phyloP scores from a whole-genome alignment of 2,113 vertebrate genomes.

The Machaerirhynchus nigripectus region DNA sequence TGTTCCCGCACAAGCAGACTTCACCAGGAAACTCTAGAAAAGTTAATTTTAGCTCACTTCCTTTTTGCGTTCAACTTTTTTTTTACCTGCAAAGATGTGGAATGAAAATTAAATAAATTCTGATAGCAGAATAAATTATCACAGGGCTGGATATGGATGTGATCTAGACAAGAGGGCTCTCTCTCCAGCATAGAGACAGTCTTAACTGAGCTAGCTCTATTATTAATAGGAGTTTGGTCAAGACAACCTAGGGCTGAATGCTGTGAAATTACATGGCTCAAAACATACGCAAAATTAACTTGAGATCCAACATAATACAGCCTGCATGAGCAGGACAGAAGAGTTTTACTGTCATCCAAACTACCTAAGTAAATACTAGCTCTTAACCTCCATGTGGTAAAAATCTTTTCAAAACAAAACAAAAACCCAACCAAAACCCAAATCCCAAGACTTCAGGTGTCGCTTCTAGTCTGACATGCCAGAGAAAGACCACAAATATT shows the following conservation, averaged over 20 bases:
- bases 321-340: background rate
- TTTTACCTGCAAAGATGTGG: background rate
- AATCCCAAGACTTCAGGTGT: background rate
- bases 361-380: background rate
- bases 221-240: background rate
- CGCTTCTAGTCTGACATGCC: background rate
- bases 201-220: background rate
- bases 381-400: background rate
- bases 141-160: background rate
- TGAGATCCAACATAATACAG: background rate
- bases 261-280: background rate
- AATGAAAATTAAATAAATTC: background rate
- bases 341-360: background rate
- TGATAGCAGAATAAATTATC: background rate
- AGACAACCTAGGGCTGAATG: background rate
- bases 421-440: background rate
- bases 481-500: background rate
- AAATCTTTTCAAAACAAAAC: background rate
- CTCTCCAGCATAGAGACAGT: background rate
- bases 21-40: background rate
- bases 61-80: background rate
- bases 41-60: background rate
- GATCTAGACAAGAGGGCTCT: background rate
- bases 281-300: background rate
- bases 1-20: background rate